Evolutionary conservation across 2,888 invertebrate genomes (phyloP).

Genomic region (Ophonus ardosiacus): DNA sequence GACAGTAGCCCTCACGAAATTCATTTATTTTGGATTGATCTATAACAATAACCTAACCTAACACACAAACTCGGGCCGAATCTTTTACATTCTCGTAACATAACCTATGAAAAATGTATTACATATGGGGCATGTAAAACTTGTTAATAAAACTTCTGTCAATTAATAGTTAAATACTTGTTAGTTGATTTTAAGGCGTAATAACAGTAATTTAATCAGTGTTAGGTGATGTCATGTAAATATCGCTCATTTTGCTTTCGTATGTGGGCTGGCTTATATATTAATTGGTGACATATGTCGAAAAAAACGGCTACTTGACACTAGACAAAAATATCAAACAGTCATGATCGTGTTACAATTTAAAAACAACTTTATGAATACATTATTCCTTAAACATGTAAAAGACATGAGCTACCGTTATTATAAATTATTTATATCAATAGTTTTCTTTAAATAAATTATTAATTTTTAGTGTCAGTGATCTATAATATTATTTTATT

Average conservation of each 20-base stretch:
- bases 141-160: background rate
- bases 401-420: background rate
- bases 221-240: conserved; percentile 61
- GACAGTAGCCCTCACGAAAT: too few species aligned
- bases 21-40: too few species aligned
- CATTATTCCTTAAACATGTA: background rate
- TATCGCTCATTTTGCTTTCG: conserved; percentile 26
- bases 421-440: conserved; percentile 4
- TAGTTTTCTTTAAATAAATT: background rate
- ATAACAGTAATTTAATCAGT: conserved; percentile 58
- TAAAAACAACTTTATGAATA: background rate
- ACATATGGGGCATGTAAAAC: background rate
- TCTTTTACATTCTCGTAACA: too few species aligned
- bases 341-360: background rate
- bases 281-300: conserved; percentile 40
- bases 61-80: too few species aligned
- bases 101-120: background rate
- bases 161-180: conserved; percentile 5
- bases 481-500: background rate
- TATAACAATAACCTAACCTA: too few species aligned
- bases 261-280: conserved; percentile 36
- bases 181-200: conserved; percentile 59
- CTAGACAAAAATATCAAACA: background rate
- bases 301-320: conserved; percentile 11
- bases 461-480: background rate